phyloP scores from a whole-genome alignment of 35 echinoderm and acorn worm species.

The Lytechinus pictus region DNA sequence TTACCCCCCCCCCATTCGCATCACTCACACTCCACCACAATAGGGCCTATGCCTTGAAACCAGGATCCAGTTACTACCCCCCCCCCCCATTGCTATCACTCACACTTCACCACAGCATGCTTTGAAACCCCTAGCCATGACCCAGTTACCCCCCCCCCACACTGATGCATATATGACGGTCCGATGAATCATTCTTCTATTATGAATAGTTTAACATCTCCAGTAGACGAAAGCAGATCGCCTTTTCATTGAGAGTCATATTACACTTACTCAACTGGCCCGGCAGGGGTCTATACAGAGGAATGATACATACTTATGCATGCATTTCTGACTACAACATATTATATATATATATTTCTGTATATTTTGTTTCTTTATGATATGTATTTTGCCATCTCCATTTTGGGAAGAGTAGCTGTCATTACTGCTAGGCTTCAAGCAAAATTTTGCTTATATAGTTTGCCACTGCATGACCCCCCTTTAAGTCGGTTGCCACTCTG shows the following conservation, averaged over 20 bases:
- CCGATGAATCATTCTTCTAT: neutral
- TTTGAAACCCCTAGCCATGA: neutral
- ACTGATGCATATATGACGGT: neutral
- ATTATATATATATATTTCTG: neutral
- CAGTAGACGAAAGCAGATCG: neutral
- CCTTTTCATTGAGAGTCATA: neutral
- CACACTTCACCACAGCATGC: too few species aligned
- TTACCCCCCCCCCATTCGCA: too few species aligned
- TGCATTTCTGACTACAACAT: neutral
- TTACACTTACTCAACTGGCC: neutral
- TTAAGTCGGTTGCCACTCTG: too few species aligned
- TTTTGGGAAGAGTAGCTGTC: too few species aligned
- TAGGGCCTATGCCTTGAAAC: too few species aligned
- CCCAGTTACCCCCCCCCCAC: neutral
- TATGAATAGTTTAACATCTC: conserved; percentile 1
- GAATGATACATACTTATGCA: neutral
- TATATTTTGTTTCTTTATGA: neutral
- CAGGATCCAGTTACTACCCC: too few species aligned
- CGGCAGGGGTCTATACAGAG: neutral
- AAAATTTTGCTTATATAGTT: too few species aligned
- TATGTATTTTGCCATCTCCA: too few species aligned
- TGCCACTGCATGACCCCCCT: too few species aligned
- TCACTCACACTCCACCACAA: too few species aligned
- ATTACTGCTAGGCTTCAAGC: too few species aligned
- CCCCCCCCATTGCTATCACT: too few species aligned